Evolutionary conservation across 2,113 vertebrate genomes (phyloP), one percentile per base, ranked within the genome.

Genomic region (Hyla sarda): DNA sequence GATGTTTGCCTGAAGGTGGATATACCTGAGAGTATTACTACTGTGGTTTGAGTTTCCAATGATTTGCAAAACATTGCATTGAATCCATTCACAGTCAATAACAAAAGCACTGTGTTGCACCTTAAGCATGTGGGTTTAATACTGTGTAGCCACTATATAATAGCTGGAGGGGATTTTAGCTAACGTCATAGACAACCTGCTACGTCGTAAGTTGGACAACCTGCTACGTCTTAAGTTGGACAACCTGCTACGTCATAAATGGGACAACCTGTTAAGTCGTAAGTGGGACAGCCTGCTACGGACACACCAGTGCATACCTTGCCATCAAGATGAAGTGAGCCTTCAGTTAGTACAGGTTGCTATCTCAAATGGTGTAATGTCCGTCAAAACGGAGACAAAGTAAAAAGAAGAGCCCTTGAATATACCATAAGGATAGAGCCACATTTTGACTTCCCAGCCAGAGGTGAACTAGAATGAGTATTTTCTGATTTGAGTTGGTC

Each of bases 1-100:
- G 19, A 37, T 1, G 32, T 41, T 71, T 71, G 67, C 67, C 67
- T 11, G 32, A 37, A 9, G 9, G 32, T 5, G 6, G 62, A 17
- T 41, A 11, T 37, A 71, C 67, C 67, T 71, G 67, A 71, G 67
- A 71, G 67, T 41, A 37, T 41, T 69, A 69, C 65, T 34, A 14
- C 30, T 16, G 34, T 34, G 67, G 67, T 71, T 16, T 71, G 34
- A 41, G 67, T 71, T 69, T 19, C 7, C 1, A 21, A 34, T 8
- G 62, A 5, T 67, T 17, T 30, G 2, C 12, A 32, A 32, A 67
- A 62, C n/a, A 28, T 62, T 2, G 3, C 11, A 25, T 21, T 3
- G 17, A 34, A 21, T 25, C 13, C 32, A 9, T 28, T 62, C 60
- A n/a, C 23, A 14, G 60, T 28, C 25, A 11, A 17, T 28, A 13